Evolutionary conservation across 2,888 invertebrate species (phyloP), one percentile per base, ranked within the genome.

Genomic region (Celastrina argiolus): DNA sequence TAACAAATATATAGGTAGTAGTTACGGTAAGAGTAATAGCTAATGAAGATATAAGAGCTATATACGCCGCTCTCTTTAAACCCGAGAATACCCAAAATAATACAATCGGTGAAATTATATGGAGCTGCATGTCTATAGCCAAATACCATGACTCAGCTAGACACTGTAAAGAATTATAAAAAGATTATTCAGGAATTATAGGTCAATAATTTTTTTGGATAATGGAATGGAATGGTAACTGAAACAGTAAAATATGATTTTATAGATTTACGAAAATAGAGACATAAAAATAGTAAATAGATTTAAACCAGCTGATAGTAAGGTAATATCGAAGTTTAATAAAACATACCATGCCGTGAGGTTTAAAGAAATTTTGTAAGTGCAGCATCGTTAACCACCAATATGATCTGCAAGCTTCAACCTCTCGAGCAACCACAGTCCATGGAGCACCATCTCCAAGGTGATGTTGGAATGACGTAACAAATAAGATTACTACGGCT

Each of bases 331-430:
- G 31, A 31, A 31, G 5, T 31, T 31, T 31, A 31, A 31, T 4
- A 31, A 31, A 7, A 36, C 36, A 76, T 67, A 86, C 86, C 71
- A 75, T 75, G 6, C 71, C 39, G 0, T 2, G 2, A 0, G 79
- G 77, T 39, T 78, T 83, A 0, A 81, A 71, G 64, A 69, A 84
- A 65, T 87, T 87, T 66, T 87, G 86, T 22, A 86, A 71, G 69
- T 87, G 79, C n/a, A 87, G 71, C 8, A 87, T 64, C 0, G 87
- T 81, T 0, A 80, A 70, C 87, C 87, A 87, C 87, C 87, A 87
- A 66, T 75, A 78, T 0, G 75, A 70, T 45, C 85, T 73, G 63
- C 87, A 87, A n/a, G 69, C 69, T 16, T 81, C 75, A 0, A 77
- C 76, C 0, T 73, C 69, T 0, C 2, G 1, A 3, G 71, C 69